These are phyloP conservation scores for Porites evermanni DNA, from an alignment of 92 coral and sea anemone species.

Conservation along the genomic window DNA sequence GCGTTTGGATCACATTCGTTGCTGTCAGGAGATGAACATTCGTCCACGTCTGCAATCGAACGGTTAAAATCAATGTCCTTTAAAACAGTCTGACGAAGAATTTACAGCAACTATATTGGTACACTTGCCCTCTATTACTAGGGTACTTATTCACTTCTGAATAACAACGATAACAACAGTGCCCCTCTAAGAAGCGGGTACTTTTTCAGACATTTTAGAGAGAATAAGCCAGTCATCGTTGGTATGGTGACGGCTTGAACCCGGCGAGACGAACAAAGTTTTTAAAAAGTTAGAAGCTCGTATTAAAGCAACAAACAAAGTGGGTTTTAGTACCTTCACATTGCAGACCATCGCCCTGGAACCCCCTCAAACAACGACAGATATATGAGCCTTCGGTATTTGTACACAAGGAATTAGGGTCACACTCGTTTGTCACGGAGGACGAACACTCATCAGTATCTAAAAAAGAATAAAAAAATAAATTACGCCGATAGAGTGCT, in stretches of 20 bases:
- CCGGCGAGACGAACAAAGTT: neutral
- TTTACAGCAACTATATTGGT: too few species aligned
- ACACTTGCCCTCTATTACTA: too few species aligned
- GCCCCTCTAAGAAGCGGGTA: too few species aligned
- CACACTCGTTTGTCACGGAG: slow-evolving; percentile 40
- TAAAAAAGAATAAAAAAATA: neutral
- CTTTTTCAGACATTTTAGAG: too few species aligned
- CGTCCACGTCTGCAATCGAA: neutral
- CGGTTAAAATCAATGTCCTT: too few species aligned
- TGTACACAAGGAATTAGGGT: slow-evolving; percentile 55
- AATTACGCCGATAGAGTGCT: neutral
- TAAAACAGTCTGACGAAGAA: too few species aligned
- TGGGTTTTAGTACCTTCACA: slow-evolving; percentile 58
- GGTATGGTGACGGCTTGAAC: neutral
- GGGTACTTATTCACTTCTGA: too few species aligned
- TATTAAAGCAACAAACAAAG: neutral
- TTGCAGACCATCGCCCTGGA: slow-evolving; percentile 50
- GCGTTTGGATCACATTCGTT: slow-evolving; percentile 19
- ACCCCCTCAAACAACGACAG: slow-evolving; percentile 68
- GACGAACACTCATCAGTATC: slow-evolving; percentile 56
- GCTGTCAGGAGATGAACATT: neutral
- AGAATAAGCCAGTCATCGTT: too few species aligned
- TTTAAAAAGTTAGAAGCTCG: neutral
- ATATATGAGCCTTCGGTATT: slow-evolving; percentile 71
- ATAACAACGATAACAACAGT: too few species aligned